phyloP scores from a whole-genome alignment of 2,113 vertebrate species.

The Myanophis thanlyinensis region DNA sequence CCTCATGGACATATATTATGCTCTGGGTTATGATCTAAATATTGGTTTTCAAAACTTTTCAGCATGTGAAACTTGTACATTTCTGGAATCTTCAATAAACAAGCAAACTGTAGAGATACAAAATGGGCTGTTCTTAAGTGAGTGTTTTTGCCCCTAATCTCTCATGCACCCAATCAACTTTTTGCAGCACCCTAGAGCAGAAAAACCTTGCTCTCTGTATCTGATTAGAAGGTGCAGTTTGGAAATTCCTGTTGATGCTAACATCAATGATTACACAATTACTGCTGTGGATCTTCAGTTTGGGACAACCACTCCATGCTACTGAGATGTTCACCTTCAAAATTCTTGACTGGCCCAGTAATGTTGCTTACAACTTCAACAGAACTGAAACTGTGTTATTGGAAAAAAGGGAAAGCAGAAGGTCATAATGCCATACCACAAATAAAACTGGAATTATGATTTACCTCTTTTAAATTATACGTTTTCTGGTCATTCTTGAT shows the following conservation, averaged over 20 bases:
- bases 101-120: not conserved
- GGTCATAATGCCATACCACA: not conserved
- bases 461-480: slow-evolving; percentile 69
- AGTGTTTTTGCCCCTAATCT: not conserved
- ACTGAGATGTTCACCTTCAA: not conserved
- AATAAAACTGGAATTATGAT: not conserved
- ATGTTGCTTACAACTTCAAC: not conserved
- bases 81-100: not conserved
- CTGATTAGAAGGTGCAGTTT: not conserved
- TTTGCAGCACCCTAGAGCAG: not conserved
- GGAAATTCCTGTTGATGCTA: not conserved
- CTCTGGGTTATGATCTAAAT: not conserved
- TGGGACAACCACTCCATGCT: not conserved
- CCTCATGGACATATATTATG: too few relatives aligned
- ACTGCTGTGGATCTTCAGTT: not conserved
- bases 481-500: slow-evolving; percentile 58
- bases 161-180: not conserved
- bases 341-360: not conserved
- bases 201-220: not conserved
- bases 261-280: not conserved
- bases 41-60: not conserved
- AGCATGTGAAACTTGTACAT: not conserved
- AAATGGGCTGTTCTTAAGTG: not conserved
- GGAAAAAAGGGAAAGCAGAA: not conserved
- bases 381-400: not conserved